Evolutionary conservation across 2,888 invertebrate genomes (phyloP), one percentile per base, ranked within the genome.

Genomic region (Argyra leucocephala): DNA sequence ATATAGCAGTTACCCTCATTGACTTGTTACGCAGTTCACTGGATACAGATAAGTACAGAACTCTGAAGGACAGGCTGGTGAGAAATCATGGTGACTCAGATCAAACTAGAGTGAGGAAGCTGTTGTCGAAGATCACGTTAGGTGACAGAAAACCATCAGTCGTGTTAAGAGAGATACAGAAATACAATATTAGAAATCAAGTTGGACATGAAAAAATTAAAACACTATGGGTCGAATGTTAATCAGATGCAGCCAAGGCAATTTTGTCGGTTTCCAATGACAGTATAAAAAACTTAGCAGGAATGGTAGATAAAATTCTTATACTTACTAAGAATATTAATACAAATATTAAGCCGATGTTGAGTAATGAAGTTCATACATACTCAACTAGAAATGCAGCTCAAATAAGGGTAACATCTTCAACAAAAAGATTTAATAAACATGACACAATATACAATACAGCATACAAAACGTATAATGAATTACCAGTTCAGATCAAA

Each of bases 231-330:
- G 10, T 59, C n/a, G 22, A 59, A 4, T 23, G 58, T 22, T 23
- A 22, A 22, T 22, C 58, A 21, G 22, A 22, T 12, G 10, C 58
- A 22, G 23, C 23, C 10, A 59, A 22, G 23, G 23, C 23, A 59
- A 59, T 59, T 22, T 23, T 59, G 22, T 59, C 58, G 22, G 58
- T 15, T 22, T 10, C 22, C 10, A 22, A 21, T 22, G 58, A 59
- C 22, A 7, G 7, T 10, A 10, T 59, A 22, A 6, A 59, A 12
- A n/a, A 22, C 4, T 22, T 59, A 9, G 58, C 58, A 22, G 58
- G 3, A 10, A 59, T 59, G 58, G 58, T 22, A 10, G 58, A 59
- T 22, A 59, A 59, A 59, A 59, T 22, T 57, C n/a, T n/a, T n/a
- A n/a, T n/a, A n/a, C n/a, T n/a, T n/a, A n/a, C n/a, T n/a, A n/a